Conservation (phyloP, 2,888 invertebrate genomes). For the Drosophila formosana region DNA sequence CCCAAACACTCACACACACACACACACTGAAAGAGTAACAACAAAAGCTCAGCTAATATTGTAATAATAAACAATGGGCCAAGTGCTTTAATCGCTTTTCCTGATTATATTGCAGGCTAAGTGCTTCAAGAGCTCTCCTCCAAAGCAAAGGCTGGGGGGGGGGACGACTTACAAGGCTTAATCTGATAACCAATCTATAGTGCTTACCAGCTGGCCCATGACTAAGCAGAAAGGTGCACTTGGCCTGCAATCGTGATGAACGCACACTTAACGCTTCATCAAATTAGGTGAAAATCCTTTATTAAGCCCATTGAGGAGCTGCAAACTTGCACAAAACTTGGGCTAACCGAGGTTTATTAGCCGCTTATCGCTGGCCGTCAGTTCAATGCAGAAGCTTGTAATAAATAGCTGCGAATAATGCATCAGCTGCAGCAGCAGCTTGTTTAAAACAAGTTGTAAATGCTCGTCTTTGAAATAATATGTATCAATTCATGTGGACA, state of each 20-base stretch:
- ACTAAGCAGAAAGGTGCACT: constrained; percentile 61
- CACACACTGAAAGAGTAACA: constrained; percentile 28
- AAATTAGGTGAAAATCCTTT: constrained; percentile 33
- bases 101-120: constrained; percentile 79
- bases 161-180: constrained; percentile 36
- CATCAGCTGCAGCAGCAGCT: background rate
- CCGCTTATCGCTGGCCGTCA: background rate
- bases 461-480: too few relatives aligned
- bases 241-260: constrained; percentile 51
- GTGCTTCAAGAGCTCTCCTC: constrained; percentile 60
- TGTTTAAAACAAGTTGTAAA: too few relatives aligned
- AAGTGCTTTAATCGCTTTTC: constrained; percentile 81
- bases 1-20: constrained; percentile 26
- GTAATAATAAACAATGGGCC: constrained; percentile 80
- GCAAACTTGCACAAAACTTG: constrained; percentile 7
- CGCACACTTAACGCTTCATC: constrained; percentile 37
- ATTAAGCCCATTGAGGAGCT: constrained; percentile 14
- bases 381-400: background rate
- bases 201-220: constrained; percentile 48
- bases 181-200: constrained; percentile 59
- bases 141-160: constrained; percentile 1
- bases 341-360: constrained; percentile 7
- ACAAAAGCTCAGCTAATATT: constrained; percentile 80
- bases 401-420: background rate
- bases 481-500: too few relatives aligned